Conservation (phyloP, 2,113 vertebrate species). For the Zosterops borbonicus region DNA sequence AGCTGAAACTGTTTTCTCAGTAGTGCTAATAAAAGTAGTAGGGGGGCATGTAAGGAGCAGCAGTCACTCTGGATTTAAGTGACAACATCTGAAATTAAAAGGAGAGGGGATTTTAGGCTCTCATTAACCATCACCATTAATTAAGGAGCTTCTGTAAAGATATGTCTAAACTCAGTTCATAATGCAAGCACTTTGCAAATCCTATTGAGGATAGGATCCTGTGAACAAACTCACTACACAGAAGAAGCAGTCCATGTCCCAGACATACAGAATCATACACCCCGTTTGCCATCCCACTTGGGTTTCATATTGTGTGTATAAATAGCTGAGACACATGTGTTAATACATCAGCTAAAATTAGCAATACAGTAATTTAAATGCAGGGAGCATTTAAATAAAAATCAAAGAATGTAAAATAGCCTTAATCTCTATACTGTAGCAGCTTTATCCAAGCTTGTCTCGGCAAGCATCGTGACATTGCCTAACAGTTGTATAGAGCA, state of each 20-base stretch:
- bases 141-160: background rate
- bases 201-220: background rate
- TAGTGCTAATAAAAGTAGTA: background rate
- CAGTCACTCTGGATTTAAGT: background rate
- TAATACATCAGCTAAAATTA: conserved; percentile 51
- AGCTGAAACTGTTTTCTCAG: background rate
- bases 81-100: background rate
- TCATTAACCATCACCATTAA: background rate
- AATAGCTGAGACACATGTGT: background rate
- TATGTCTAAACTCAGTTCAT: background rate
- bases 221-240: background rate
- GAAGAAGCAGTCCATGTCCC: background rate
- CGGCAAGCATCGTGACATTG: conserved; percentile 19
- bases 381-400: conserved; percentile 55
- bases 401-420: conserved; percentile 67
- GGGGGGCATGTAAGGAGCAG: background rate
- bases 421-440: conserved; percentile 51
- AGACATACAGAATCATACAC: background rate
- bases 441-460: conserved; percentile 30
- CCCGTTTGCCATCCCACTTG: background rate
- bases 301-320: conserved; percentile 22
- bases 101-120: background rate
- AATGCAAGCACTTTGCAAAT: background rate
- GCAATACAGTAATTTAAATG: conserved; percentile 53
- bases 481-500: conserved; percentile 27